Conservation (phyloP, 1,140 invertebrate species). For the Fragariocoptes setiger region DNA sequence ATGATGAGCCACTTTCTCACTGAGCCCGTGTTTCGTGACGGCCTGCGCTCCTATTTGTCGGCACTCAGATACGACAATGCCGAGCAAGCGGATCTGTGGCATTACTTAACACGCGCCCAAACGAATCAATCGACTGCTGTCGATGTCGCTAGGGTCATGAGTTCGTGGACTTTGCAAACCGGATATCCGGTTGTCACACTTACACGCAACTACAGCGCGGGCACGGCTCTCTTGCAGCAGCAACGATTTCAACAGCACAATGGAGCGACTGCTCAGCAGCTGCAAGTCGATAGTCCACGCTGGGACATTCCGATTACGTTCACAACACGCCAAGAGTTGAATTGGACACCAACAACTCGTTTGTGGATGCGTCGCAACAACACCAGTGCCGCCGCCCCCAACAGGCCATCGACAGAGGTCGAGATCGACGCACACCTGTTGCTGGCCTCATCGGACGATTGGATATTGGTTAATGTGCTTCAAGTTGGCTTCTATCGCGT, state of each 20-base stretch:
- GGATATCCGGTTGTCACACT: slow-evolving; percentile 58
- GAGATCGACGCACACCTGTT: slow-evolving; percentile 14
- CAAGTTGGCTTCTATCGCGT: slow-evolving; percentile 49
- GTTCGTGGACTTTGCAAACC: slow-evolving; percentile 72
- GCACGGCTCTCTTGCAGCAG: slow-evolving; percentile 11
- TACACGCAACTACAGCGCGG: slow-evolving; percentile 26
- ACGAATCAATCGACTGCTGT: slow-evolving; percentile 6
- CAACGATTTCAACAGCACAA: slow-evolving; percentile 8
- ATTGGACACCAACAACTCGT: slow-evolving; percentile 22
- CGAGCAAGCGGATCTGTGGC: slow-evolving; percentile 11
- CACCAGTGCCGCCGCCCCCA: slow-evolving; percentile 13
- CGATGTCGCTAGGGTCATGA: slow-evolving; percentile 38
- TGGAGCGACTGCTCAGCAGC: no score
- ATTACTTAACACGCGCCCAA: slow-evolving; percentile 12
- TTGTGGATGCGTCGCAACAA: slow-evolving; percentile 30
- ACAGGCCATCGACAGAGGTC: no score
- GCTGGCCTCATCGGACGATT: slow-evolving; percentile 25
- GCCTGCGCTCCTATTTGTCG: slow-evolving; percentile 11
- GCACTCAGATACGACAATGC: slow-evolving; percentile 11
- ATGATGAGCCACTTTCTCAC: slow-evolving; percentile 90
- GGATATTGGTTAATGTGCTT: slow-evolving; percentile 43
- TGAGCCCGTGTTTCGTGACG: slow-evolving; percentile 22
- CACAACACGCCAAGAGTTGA: slow-evolving; percentile 7
- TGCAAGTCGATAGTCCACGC: no score
- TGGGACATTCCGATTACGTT: slow-evolving; percentile 11